Conservation (phyloP, 2,888 invertebrate species). For the Congeria kusceri region DNA sequence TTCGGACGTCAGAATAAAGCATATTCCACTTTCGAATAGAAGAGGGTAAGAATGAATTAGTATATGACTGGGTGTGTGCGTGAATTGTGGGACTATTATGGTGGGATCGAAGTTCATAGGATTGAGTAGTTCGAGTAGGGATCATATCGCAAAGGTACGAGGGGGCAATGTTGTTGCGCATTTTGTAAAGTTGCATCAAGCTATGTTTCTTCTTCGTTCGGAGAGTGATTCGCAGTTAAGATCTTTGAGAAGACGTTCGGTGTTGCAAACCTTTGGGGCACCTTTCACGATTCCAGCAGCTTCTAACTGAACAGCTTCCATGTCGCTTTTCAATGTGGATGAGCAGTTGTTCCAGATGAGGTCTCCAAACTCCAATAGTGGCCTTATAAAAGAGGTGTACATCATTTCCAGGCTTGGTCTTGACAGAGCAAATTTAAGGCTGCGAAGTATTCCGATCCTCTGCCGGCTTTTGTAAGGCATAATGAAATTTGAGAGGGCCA, state of each 20-base stretch:
- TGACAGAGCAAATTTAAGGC: neutral
- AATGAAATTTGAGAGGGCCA: neutral
- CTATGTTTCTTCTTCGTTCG: too few relatives aligned
- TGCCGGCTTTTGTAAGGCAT: neutral
- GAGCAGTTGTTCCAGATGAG: conserved; percentile 2
- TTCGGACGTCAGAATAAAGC: neutral
- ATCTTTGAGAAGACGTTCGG: conserved; percentile 1
- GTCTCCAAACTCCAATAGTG: conserved; percentile 1
- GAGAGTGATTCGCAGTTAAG: conserved; percentile 5
- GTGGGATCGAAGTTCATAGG: too few relatives aligned
- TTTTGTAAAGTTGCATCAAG: too few relatives aligned
- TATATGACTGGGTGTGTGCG: neutral
- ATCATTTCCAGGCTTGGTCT: neutral
- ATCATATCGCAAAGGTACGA: too few relatives aligned
- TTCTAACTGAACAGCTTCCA: conserved; percentile 1
- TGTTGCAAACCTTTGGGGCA: neutral
- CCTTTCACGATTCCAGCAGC: conserved; percentile 12
- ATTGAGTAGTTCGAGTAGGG: too few relatives aligned
- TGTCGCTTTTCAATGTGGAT: neutral
- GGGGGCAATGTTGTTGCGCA: too few relatives aligned
- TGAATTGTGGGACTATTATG: neutral
- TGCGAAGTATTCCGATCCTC: conserved; percentile 1
- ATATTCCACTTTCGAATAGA: neutral
- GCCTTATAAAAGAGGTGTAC: neutral
- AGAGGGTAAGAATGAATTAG: neutral